Evolutionary conservation across 2,797 vertebrate species (phyloP), one percentile per base, ranked within the genome.

Genomic region (Erpetoichthys calabaricus): DNA sequence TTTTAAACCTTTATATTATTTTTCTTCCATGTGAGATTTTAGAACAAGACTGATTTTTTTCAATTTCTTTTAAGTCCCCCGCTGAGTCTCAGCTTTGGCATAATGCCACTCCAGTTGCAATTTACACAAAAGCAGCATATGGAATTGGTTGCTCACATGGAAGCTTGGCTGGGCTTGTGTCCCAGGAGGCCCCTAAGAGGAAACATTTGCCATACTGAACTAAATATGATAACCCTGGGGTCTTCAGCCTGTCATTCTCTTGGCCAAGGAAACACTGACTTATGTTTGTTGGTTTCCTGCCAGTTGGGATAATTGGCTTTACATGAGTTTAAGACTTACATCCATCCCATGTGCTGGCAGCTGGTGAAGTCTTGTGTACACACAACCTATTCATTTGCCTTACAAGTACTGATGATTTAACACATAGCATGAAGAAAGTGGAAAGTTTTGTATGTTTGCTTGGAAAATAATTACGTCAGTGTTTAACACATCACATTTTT

Each of bases 181-280:
- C 49, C 50, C 51, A 45, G 8, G 42, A 47, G 9, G 6, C 60
- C 10, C 45, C 53, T 8, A 46, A 47, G 56, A 63, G 59, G 45
- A 65, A 45, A 4, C 41, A n/a, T 54, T 43, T 5, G 63, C 8
- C 58, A 43, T 3, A 41, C 59, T 65, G 55, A 42, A 60, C 65
- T 3, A 51, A 45, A 58, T 0, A 2, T 55, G n/a, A 10, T 56
- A 51, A 57, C 63, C 57, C 45, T 69, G 67, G 59, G 45, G 1
- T 62, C 55, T 4, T 55, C 43, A 43, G 51, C 46, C 60, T 64
- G 50, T 56, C 60, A 62, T 25, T 25, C 46, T 2, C 4, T 61
- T 63, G 55, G 42, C 49, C 55, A 25, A 63, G 64, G 6, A 57
- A 63, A 2, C 3, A 5, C 41, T 58, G 10, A 8, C 42, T 44